A percentile compares a stretch with the other conserved stretches of the same genome.
These are phyloP conservation scores for Anser brachyrhynchus DNA, from an alignment of 2,113 vertebrate species.

Conservation along the genomic window DNA sequence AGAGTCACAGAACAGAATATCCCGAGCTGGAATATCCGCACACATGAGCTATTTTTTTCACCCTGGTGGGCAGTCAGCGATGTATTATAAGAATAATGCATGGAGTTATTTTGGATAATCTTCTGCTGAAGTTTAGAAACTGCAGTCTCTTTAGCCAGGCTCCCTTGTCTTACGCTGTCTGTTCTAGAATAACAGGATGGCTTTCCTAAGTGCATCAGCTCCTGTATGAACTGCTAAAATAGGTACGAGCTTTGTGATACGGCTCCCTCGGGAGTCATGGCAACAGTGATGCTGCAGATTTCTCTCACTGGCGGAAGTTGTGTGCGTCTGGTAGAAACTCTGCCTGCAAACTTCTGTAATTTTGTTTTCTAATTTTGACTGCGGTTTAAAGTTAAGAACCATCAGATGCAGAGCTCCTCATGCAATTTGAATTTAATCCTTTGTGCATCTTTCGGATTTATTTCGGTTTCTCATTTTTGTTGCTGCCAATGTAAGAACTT, in stretches of 20 bases:
- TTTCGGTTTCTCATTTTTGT: neutral
- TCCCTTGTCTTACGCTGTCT: rapidly evolving
- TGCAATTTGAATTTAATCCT: neutral
- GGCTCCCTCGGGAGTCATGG: slow-evolving; percentile 9
- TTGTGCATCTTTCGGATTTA: neutral
- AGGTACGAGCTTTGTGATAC: neutral
- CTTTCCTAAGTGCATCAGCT: neutral
- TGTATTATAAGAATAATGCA: rapidly evolving
- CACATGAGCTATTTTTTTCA: rapidly evolving
- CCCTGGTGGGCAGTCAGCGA: neutral
- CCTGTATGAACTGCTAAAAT: neutral
- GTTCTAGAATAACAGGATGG: neutral
- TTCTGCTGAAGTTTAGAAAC: neutral
- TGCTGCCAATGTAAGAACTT: neutral
- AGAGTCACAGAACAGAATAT: neutral
- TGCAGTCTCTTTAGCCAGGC: neutral
- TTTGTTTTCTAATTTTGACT: neutral
- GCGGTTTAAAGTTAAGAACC: neutral
- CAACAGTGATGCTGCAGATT: slow-evolving; percentile 28
- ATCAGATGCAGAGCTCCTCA: neutral
- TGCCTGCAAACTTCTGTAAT: neutral
- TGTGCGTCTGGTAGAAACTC: neutral
- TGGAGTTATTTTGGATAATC: neutral
- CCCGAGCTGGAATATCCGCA: neutral
- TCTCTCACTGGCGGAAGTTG: neutral